A percentile compares a stretch with the other conserved stretches of the same genome.
Evolutionary conservation across 2,113 vertebrate species (phyloP).

Genomic region (Arenaria interpres): DNA sequence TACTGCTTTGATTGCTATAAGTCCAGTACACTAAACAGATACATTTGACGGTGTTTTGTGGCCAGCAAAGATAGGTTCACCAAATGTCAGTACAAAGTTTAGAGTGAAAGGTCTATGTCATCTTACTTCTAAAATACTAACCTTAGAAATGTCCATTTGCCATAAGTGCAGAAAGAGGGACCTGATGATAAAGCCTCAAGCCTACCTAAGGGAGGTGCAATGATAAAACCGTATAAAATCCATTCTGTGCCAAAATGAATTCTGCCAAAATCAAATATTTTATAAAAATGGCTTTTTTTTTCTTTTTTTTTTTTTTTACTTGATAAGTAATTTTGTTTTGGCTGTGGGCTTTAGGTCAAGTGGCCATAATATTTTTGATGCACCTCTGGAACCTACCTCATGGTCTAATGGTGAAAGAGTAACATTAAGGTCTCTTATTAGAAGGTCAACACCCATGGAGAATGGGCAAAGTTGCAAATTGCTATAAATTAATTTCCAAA

Average conservation of each 20-base stretch:
- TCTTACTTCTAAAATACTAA: neutral
- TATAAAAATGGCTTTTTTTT: neutral
- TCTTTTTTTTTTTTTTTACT: neutral
- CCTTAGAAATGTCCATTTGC: neutral
- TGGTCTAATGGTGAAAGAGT: neutral
- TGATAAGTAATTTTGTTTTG: neutral
- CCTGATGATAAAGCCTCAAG: neutral
- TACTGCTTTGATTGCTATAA: neutral
- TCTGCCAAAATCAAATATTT: neutral
- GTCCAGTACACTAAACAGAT: neutral
- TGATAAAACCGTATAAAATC: neutral
- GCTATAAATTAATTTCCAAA: neutral
- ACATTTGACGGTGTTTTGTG: neutral
- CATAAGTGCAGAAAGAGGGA: neutral
- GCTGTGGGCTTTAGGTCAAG: neutral
- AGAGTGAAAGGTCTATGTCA: neutral
- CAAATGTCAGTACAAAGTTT: neutral
- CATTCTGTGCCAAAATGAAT: neutral
- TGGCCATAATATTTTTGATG: neutral
- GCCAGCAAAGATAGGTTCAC: neutral
- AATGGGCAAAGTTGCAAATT: neutral
- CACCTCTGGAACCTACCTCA: neutral
- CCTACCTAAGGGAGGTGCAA: neutral
- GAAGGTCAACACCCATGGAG: neutral
- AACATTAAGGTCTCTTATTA: neutral